Conservation (phyloP, 2,797 vertebrate species). For the Thamnophis elegans region DNA sequence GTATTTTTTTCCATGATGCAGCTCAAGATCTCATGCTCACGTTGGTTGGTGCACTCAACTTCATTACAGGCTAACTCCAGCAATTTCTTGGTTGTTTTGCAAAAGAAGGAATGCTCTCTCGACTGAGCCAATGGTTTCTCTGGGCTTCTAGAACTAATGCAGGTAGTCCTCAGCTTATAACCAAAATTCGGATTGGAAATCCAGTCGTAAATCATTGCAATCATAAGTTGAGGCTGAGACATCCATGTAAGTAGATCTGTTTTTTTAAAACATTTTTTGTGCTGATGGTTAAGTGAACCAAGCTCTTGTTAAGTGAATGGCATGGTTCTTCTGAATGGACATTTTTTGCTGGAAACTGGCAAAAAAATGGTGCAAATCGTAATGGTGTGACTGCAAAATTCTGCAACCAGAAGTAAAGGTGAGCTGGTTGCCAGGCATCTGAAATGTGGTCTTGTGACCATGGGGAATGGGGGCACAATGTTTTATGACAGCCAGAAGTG, state of each 20-base stretch:
- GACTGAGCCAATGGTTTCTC: background rate
- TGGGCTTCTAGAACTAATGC: background rate
- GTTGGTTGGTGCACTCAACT: background rate
- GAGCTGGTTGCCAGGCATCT: background rate
- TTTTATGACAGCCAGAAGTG: background rate
- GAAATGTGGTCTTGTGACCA: background rate
- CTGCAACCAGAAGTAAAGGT: background rate
- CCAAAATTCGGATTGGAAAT: background rate
- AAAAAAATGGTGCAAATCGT: background rate
- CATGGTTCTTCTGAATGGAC: background rate
- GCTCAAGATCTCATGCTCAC: background rate
- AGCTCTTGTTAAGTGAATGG: background rate
- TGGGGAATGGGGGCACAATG: background rate
- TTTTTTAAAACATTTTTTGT: background rate
- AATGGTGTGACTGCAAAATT: background rate
- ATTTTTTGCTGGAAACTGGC: background rate
- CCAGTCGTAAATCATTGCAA: background rate
- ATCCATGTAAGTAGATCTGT: background rate
- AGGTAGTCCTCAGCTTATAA: background rate
- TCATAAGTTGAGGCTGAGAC: background rate
- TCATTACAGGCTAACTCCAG: background rate
- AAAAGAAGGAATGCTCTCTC: background rate
- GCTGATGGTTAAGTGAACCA: background rate
- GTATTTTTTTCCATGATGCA: background rate
- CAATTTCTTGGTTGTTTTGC: background rate